A percentile compares a stretch with the other conserved stretches of the same genome.
These are phyloP conservation scores for Drosophila barbarae DNA, from an alignment of 2,888 invertebrate genomes.

Conservation along the genomic window DNA sequence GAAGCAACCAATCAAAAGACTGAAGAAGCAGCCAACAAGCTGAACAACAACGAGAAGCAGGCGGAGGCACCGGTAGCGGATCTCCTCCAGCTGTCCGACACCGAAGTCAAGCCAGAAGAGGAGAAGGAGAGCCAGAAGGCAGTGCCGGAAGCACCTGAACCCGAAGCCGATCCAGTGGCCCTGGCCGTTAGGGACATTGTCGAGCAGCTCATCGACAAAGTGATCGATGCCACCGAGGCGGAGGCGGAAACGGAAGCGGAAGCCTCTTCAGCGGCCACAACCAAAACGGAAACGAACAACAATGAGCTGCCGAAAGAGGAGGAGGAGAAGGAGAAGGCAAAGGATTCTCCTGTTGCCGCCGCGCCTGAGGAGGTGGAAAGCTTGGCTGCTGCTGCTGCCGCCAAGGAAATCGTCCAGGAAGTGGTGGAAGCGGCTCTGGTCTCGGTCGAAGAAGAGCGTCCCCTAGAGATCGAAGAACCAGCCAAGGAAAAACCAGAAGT, in stretches of 20 bases:
- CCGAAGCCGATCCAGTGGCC: constrained; percentile 53
- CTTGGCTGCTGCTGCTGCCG: constrained; percentile 58
- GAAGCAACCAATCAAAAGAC: constrained; percentile 79
- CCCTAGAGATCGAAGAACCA: background rate
- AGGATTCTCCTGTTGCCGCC: background rate
- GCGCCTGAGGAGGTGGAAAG: constrained; percentile 21
- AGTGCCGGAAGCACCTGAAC: background rate
- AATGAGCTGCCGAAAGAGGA: constrained; percentile 52
- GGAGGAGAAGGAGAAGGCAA: constrained; percentile 13
- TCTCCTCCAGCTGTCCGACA: constrained; percentile 23
- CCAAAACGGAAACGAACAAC: constrained; percentile 57
- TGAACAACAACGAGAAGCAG: constrained; percentile 67
- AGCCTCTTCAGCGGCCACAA: background rate
- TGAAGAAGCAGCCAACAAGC: constrained; percentile 77
- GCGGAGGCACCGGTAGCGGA: constrained; percentile 23
- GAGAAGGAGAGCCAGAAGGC: background rate
- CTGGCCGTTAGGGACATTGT: constrained; percentile 76
- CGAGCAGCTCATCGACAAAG: constrained; percentile 77
- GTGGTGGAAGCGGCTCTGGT: constrained; percentile 69
- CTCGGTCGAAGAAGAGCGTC: constrained; percentile 39
- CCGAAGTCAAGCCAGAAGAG: constrained; percentile 24
- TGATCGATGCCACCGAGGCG: constrained; percentile 66
- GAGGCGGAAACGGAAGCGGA: constrained; percentile 48
- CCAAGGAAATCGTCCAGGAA: constrained; percentile 69
- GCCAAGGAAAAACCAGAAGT: background rate